These are phyloP conservation scores for Hemaris fuciformis DNA, from an alignment of 2,888 invertebrate genomes.

Conservation along the genomic window DNA sequence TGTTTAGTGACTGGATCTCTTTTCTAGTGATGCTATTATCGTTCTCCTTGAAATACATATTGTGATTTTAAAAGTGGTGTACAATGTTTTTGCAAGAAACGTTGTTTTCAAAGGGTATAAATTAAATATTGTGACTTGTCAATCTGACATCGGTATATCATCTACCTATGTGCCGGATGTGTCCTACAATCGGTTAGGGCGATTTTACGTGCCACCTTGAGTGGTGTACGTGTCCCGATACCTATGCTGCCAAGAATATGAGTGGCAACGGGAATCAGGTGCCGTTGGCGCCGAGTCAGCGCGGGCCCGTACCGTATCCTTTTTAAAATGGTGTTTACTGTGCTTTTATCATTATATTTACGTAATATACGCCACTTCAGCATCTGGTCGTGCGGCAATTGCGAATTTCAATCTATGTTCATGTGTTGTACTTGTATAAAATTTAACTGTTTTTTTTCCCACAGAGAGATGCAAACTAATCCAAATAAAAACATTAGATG, in stretches of 20 bases:
- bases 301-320: constrained; percentile 83
- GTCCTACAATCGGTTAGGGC: constrained; percentile 80
- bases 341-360: constrained; percentile 64
- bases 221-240: constrained; percentile 82
- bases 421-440: constrained; percentile 21
- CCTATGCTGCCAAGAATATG: constrained; percentile 83
- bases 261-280: constrained; percentile 85
- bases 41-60: constrained; percentile 62
- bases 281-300: constrained; percentile 83
- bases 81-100: constrained; percentile 77
- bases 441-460: background rate
- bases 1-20: constrained; percentile 77
- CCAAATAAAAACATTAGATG: background rate
- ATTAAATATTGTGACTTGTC: constrained; percentile 74
- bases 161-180: constrained; percentile 79
- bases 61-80: constrained; percentile 67
- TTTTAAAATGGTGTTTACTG: constrained; percentile 55
- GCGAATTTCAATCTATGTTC: constrained; percentile 51
- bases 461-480: background rate
- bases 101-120: constrained; percentile 62
- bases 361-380: constrained; percentile 76
- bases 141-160: constrained; percentile 69
- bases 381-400: constrained; percentile 63
- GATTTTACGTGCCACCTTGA: constrained; percentile 83
- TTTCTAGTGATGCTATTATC: constrained; percentile 69